Conservation (phyloP, 2,113 vertebrate species). For the Probosciger aterrimus region DNA sequence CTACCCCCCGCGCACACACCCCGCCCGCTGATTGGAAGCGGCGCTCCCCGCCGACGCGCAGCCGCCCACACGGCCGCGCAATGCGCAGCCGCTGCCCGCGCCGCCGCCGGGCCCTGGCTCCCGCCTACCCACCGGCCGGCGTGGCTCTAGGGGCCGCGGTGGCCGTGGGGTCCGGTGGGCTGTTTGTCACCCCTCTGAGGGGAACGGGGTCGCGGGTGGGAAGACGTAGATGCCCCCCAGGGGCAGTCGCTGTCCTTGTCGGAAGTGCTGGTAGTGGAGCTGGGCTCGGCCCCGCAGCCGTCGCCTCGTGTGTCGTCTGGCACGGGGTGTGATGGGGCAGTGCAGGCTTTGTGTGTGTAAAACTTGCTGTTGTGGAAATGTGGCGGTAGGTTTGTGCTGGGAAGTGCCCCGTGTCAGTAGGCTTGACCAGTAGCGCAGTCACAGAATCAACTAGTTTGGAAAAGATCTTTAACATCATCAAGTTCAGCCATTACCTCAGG, state of each 20-base stretch:
- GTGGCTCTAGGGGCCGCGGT: accelerated
- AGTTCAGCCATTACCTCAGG: not conserved
- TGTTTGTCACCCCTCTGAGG: not conserved
- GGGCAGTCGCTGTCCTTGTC: not conserved
- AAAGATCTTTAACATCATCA: not conserved
- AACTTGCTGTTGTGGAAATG: too few relatives aligned
- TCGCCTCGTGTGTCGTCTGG: not conserved
- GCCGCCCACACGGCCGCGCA: not conserved
- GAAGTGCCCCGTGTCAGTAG: accelerated
- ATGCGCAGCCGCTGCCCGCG: accelerated
- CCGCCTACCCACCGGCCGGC: accelerated
- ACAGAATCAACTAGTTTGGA: not conserved
- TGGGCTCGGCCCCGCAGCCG: too few relatives aligned
- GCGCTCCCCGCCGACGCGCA: not conserved
- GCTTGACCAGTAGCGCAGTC: not conserved
- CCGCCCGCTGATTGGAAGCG: not conserved
- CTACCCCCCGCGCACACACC: not conserved
- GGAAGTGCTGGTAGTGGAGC: not conserved
- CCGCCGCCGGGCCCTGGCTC: accelerated
- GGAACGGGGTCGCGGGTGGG: not conserved
- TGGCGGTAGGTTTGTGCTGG: not conserved
- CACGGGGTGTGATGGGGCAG: not conserved
- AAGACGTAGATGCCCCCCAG: not conserved
- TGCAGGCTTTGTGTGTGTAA: too few relatives aligned
- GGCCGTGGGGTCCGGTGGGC: too few relatives aligned